A percentile compares a stretch with the other conserved stretches of the same genome.
phyloP scores from a whole-genome alignment of 2,113 vertebrate species.

The Promerops cafer region DNA sequence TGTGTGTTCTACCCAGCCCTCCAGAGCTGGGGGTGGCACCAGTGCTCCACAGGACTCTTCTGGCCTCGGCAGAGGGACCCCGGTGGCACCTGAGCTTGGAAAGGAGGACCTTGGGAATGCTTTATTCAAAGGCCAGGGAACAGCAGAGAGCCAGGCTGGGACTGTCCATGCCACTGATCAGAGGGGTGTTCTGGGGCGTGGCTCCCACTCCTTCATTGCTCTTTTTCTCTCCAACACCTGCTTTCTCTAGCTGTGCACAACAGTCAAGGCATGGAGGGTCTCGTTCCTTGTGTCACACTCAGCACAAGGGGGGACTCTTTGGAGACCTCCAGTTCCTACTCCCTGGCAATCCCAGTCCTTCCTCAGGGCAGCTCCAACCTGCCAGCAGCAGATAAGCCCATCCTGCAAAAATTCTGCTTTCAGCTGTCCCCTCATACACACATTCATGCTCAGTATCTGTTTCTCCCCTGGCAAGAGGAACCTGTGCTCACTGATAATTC shows the following conservation, averaged over 20 bases:
- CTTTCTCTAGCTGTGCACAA: background rate
- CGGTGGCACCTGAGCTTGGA: background rate
- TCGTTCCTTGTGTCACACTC: rapidly evolving
- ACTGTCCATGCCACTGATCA: rapidly evolving
- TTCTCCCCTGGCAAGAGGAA: background rate
- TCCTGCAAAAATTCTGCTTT: background rate
- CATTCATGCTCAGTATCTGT: rapidly evolving
- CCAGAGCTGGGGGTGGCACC: background rate
- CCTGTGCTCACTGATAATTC: background rate
- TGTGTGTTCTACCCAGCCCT: background rate
- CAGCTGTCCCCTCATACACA: background rate
- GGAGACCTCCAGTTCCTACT: rapidly evolving
- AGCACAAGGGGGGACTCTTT: background rate
- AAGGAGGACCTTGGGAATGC: background rate
- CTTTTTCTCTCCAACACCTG: background rate
- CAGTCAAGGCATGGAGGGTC: rapidly evolving
- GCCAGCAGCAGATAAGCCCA: background rate
- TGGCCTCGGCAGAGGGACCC: background rate
- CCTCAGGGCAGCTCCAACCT: background rate
- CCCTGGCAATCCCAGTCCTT: background rate
- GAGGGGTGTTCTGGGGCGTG: background rate
- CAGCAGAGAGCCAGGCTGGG: background rate
- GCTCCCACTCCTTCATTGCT: background rate
- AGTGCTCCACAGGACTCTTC: background rate
- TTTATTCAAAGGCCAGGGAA: background rate